Evolutionary conservation across 2,113 vertebrate genomes (phyloP).

Genomic region (Colistium nudipinnis): DNA sequence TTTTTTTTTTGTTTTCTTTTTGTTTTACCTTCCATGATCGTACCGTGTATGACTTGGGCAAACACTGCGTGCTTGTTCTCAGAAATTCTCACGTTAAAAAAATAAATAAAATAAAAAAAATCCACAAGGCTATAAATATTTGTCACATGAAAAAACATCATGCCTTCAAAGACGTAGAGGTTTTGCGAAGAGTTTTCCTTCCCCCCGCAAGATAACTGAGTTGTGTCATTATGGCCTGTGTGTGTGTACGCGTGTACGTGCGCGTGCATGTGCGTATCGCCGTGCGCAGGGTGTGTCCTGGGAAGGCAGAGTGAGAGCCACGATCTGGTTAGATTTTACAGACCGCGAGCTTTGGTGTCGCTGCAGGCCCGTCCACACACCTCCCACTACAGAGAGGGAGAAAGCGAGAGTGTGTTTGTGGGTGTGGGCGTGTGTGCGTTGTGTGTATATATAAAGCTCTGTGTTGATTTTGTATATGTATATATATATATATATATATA

Average conservation of each 20-base stretch:
- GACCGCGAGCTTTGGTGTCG: slow-evolving; percentile 51
- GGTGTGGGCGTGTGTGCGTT: neutral
- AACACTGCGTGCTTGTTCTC: neutral
- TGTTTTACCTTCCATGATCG: neutral
- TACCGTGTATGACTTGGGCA: neutral
- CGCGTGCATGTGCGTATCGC: slow-evolving; percentile 45
- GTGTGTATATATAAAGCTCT: neutral
- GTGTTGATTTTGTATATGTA: neutral
- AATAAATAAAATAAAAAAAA: too few relatives aligned
- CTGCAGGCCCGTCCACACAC: slow-evolving; percentile 45
- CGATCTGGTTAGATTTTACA: slow-evolving; percentile 36
- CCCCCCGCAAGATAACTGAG: slow-evolving; percentile 52
- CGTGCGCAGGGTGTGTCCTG: slow-evolving; percentile 58
- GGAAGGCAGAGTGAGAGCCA: slow-evolving; percentile 46
- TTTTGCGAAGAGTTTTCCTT: slow-evolving; percentile 21
- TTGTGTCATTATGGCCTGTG: slow-evolving; percentile 73
- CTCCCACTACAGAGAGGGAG: slow-evolving; percentile 31
- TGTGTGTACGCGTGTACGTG: too few relatives aligned
- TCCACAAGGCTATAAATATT: slow-evolving; percentile 45
- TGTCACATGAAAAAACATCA: slow-evolving; percentile 5
- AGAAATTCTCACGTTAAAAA: slow-evolving; percentile 10
- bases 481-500: too few relatives aligned
- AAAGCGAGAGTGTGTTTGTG: neutral
- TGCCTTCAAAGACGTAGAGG: slow-evolving; percentile 20
- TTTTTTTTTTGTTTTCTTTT: too few relatives aligned